These are phyloP conservation scores for Amazonetta brasiliensis DNA, from an alignment of 2,797 vertebrate species.

Conservation along the genomic window DNA sequence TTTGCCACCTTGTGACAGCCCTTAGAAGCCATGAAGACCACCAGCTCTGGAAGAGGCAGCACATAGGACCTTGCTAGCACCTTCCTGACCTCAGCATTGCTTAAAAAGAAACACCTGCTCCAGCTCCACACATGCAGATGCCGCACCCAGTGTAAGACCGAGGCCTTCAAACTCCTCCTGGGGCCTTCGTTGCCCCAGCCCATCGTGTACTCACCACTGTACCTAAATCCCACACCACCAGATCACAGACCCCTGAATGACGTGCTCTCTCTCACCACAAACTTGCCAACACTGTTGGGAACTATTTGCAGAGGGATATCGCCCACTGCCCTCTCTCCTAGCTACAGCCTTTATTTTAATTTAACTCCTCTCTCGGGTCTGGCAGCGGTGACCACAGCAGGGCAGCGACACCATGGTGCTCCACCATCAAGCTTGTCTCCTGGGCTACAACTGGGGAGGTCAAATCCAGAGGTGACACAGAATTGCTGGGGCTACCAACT, in stretches of 20 bases:
- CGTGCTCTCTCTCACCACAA: not conserved
- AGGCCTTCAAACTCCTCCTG: not conserved
- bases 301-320: not conserved
- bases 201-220: fast-evolving
- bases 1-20: not conserved
- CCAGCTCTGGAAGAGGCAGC: not conserved
- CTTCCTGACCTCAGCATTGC: not conserved
- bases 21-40: not conserved
- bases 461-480: not conserved
- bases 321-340: not conserved
- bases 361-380: not conserved
- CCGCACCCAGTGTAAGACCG: fast-evolving
- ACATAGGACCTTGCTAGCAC: not conserved
- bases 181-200: not conserved
- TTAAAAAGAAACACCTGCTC: not conserved
- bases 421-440: not conserved
- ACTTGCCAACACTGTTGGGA: not conserved
- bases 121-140: not conserved
- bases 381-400: fast-evolving
- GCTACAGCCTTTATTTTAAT: not conserved
- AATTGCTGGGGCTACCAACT: not conserved
- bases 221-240: not conserved
- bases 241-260: not conserved
- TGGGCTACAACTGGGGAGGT: fast-evolving
- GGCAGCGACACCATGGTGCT: fast-evolving